phyloP scores from a whole-genome alignment of 2,888 invertebrate species.

The Tenodera sinensis region DNA sequence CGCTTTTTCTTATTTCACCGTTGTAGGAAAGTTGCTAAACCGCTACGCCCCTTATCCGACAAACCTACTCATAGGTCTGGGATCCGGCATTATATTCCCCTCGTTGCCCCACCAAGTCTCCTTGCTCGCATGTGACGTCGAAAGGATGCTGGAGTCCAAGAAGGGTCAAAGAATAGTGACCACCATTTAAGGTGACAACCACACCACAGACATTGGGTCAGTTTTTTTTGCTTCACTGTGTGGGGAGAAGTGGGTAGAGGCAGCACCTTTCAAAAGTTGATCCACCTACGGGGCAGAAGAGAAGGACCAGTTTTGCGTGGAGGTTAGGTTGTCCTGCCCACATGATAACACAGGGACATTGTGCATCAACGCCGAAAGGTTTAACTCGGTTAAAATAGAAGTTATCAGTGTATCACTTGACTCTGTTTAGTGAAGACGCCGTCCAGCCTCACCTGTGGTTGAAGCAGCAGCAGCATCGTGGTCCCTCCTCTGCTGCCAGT shows the following conservation, averaged over 20 bases:
- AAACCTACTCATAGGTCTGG: conserved; percentile 16
- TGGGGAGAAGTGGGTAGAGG: not conserved
- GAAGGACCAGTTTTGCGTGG: conserved; percentile 10
- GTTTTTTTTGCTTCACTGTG: conserved; percentile 4
- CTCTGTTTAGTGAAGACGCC: not conserved
- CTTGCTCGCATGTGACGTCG: conserved; percentile 6
- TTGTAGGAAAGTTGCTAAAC: conserved; percentile 13
- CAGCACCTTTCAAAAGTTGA: conserved; percentile 7
- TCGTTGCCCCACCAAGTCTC: conserved; percentile 28
- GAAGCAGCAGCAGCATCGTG: not conserved
- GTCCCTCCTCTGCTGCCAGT: not conserved
- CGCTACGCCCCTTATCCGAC: conserved; percentile 4
- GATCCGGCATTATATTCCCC: conserved; percentile 37
- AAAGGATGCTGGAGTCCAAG: conserved; percentile 23
- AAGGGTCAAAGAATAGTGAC: conserved; percentile 27
- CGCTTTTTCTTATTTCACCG: not conserved
- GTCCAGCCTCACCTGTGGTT: conserved; percentile 9
- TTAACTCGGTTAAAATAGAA: not conserved
- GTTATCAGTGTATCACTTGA: conserved; percentile 2
- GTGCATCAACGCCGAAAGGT: not conserved
- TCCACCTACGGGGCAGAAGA: conserved; percentile 16
- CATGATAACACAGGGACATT: not conserved
- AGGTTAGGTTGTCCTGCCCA: conserved; percentile 11
- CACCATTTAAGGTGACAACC: conserved; percentile 31
- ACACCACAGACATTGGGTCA: conserved; percentile 18